These are phyloP conservation scores for Spinibarbus caldwelli DNA, from an alignment of 2,797 vertebrate genomes.

Conservation along the genomic window DNA sequence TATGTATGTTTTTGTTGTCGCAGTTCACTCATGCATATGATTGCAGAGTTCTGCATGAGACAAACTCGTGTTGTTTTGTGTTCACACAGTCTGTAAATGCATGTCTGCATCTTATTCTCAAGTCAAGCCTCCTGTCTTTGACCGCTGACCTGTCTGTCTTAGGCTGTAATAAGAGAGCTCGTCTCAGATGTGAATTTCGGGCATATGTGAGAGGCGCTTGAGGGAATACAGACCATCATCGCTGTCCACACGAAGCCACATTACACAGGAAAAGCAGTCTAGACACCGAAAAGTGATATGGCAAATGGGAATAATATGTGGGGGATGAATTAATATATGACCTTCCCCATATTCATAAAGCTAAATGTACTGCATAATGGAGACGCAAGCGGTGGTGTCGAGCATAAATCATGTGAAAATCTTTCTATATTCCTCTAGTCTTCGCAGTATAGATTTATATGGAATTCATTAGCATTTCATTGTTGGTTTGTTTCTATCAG, in stretches of 20 bases:
- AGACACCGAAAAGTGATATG: constrained; percentile 28
- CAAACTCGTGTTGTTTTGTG: constrained; percentile 12
- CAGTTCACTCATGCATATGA: neutral
- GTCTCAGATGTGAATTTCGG: constrained; percentile 31
- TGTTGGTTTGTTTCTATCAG: neutral
- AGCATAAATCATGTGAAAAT: constrained; percentile 24
- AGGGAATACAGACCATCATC: constrained; percentile 42
- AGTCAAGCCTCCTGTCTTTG: constrained; percentile 19
- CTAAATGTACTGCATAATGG: constrained; percentile 36
- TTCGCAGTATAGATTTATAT: constrained; percentile 27
- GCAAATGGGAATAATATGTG: constrained; percentile 30
- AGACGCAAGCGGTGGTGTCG: neutral
- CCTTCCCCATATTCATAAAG: constrained; percentile 21
- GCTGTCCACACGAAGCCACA: neutral
- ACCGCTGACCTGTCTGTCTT: constrained; percentile 41
- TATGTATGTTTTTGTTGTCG: constrained; percentile 33
- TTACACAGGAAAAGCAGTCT: constrained; percentile 34
- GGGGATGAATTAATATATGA: constrained; percentile 18
- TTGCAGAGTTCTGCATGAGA: neutral
- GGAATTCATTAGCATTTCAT: constrained; percentile 20
- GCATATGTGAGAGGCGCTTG: constrained; percentile 15
- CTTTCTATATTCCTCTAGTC: neutral
- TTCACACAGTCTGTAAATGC: constrained; percentile 24
- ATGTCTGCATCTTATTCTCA: constrained; percentile 13
- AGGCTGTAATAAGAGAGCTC: constrained; percentile 36